Base-by-base conservation (phyloP, 2,113 vertebrate species). In the Oxygymnocypris stewartii region DNA sequence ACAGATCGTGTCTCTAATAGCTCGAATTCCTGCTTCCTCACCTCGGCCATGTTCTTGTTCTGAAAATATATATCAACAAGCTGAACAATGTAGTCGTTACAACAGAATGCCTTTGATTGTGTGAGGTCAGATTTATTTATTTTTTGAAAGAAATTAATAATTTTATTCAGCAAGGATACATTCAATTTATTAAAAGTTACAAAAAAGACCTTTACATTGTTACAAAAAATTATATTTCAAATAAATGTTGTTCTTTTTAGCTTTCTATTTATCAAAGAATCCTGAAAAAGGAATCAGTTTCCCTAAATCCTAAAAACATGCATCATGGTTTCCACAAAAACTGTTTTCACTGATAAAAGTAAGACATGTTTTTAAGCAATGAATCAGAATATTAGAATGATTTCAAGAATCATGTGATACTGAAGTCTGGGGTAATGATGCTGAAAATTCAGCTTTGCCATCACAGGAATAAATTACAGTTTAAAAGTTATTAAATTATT, bases 1-100 rank as follows among this genome's bases (percentile, higher is more conserved):
- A 95, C 0, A 20, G 96, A 94, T 65, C 91, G 95, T 0, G 95
- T 95, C 84, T 97, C 96, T 85, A 97, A 71, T 57, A 97, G 87
- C 89, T 98, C 96, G 4, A 87, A 42, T 90, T 99, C 96, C 92
- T 98, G 96, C 35, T 88, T 94, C 84, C 94, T 95, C 80, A 98
- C 95, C 92, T 97, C 96, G 0, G 93, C 93, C 74, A 94, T 77
- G 18, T 94, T 92, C 88, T 91, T 95, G 81, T 92, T 96, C 98
- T 99, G 86, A 2, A 79, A 78, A 65, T 4, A 18, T 67, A 20
- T 12, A 69, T 47, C 61, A n/a, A 88, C 57, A 86, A 59, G 37
- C 37, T 73, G 11, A 82, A 49, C 47, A 73, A 59, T 23, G 20
- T 42, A 47, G 4, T 75, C 10, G 6, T 75, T 44, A 5, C 20